Base-by-base conservation (phyloP, 2,888 invertebrate genomes). In the Oscheius sp. region DNA sequence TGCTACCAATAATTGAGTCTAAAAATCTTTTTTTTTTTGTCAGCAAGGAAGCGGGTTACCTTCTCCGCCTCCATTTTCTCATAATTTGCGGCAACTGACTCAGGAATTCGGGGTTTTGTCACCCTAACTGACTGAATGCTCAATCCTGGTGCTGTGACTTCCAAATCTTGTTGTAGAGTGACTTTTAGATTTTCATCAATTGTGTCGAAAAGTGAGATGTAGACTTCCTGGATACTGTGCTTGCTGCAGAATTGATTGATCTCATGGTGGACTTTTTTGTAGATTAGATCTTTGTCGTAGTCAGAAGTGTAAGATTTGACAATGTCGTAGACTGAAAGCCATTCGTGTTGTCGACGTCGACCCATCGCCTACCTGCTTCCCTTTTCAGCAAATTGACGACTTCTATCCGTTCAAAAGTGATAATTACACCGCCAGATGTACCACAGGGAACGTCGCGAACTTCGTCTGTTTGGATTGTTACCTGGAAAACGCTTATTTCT, bases 31-130 rank as follows among this genome's bases (percentile, higher is more conserved):
- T 3, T 49, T 49, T 49, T n/a, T 49, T 7, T 49, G 45, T 43
- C 13, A 43, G 45, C 45, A 49, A 49, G 13, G 13, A 13, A n/a
- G 16, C 3, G 18, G 49, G 12, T 23, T 27, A 71, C 70, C 70
- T 95, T 95, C 88, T 95, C 95, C 7, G 92, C 93, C 90, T 95
- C 95, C 92, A 92, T 92, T 59, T 46, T 41, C 89, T 95, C 95
- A 89, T 95, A 95, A 89, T 94, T 94, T 89, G 93, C 93, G 58
- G 94, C 91, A 73, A 95, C 95, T 2, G 92, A 91, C 90, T 95
- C 94, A 0, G 95, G 95, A 83, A 95, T 95, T 90, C 94, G 95
- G 18, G 95, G 95, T 89, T 95, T 95, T 0, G 95, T 95, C 9
- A 95, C 95, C 81, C 95, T 91, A 1, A 95, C 95, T 7, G 94